A percentile compares a stretch with the other conserved stretches of the same genome.
phyloP scores from a whole-genome alignment of 2,888 invertebrate species.

The Nephrotoma flavescens region DNA sequence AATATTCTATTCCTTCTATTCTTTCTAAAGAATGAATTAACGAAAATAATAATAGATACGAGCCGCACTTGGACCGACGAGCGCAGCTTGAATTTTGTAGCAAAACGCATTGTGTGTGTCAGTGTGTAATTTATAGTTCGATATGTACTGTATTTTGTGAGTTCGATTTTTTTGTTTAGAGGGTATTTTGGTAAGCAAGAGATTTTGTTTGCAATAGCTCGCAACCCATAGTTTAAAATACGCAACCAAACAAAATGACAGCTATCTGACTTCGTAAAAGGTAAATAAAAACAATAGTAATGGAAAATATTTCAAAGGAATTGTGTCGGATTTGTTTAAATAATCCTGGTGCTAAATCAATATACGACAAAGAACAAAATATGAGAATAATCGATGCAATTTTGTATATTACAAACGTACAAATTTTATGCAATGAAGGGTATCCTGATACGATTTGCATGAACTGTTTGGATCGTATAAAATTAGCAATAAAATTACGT shows the following conservation, averaged over 20 bases:
- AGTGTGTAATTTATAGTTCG: too few relatives aligned
- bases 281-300: background rate
- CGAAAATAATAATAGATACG: too few relatives aligned
- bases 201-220: too few relatives aligned
- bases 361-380: background rate
- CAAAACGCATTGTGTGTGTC: too few relatives aligned
- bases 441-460: background rate
- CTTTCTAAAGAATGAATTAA: too few relatives aligned
- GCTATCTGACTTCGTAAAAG: background rate
- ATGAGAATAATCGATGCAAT: background rate
- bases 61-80: too few relatives aligned
- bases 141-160: too few relatives aligned
- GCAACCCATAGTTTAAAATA: too few relatives aligned
- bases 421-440: background rate
- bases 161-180: too few relatives aligned
- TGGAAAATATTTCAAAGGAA: background rate
- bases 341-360: background rate
- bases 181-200: too few relatives aligned
- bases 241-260: background rate
- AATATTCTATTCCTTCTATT: too few relatives aligned
- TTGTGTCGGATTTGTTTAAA: background rate
- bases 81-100: too few relatives aligned
- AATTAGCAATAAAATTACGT: background rate
- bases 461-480: background rate
- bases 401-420: background rate